Evolutionary conservation across 2,113 vertebrate species (phyloP).

Genomic region (Halichoerus grypus): DNA sequence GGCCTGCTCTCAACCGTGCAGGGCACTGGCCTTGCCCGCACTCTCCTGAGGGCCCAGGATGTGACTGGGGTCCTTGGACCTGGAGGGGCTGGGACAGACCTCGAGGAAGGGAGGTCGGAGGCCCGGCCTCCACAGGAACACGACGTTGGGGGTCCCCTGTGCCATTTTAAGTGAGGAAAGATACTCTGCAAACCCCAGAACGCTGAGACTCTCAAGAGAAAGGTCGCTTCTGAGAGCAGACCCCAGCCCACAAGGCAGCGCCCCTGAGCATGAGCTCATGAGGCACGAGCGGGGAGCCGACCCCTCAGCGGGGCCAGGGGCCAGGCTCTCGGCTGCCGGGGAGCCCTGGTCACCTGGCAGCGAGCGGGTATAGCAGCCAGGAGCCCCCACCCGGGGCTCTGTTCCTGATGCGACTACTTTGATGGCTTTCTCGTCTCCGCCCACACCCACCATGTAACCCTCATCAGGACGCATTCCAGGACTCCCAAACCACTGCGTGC

Average conservation of each 20-base stretch:
- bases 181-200: neutral
- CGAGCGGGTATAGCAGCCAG: neutral
- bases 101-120: neutral
- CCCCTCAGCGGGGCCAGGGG: too few species aligned
- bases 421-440: neutral
- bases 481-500: neutral
- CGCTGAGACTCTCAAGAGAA: too few species aligned
- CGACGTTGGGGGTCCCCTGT: neutral
- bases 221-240: neutral
- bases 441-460: fast-evolving
- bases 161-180: neutral
- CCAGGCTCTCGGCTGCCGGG: neutral
- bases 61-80: fast-evolving
- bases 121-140: neutral
- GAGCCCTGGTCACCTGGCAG: neutral
- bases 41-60: neutral
- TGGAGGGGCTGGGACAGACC: neutral
- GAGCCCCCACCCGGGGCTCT: neutral
- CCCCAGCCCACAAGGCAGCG: fast-evolving
- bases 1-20: too few species aligned
- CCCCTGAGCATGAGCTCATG: too few species aligned
- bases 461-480: too few species aligned
- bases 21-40: fast-evolving
- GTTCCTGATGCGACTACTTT: neutral
- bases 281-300: neutral